These are phyloP conservation scores for Glyphotaelius pellucidus DNA, from an alignment of 2,888 invertebrate species.

Conservation along the genomic window DNA sequence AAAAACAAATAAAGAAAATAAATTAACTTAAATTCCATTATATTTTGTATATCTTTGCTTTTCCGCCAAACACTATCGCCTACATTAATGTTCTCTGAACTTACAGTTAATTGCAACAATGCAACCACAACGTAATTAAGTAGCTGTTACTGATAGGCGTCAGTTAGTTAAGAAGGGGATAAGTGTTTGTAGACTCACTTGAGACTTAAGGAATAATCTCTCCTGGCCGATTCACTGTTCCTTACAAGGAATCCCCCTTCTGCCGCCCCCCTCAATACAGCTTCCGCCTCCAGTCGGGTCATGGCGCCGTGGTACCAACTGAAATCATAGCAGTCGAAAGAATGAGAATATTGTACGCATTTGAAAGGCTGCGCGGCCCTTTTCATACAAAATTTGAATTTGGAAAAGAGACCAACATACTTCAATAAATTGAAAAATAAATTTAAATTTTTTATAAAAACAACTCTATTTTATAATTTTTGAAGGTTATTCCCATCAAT, in stretches of 20 bases:
- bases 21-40: too few relatives aligned
- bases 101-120: neutral
- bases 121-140: neutral
- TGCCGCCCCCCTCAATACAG: conserved; percentile 86
- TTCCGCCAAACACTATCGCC: too few relatives aligned
- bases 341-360: neutral
- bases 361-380: too few relatives aligned
- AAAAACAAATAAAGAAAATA: too few relatives aligned
- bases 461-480: too few relatives aligned
- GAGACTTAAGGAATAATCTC: conserved; percentile 95
- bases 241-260: conserved; percentile 97
- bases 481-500: too few relatives aligned
- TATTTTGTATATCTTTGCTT: neutral
- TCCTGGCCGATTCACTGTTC: conserved; percentile 94
- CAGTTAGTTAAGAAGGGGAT: neutral
- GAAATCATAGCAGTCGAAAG: conserved; percentile 62
- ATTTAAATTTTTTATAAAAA: too few relatives aligned
- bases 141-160: neutral
- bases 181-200: conserved; percentile 83
- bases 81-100: neutral
- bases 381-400: too few relatives aligned
- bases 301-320: conserved; percentile 98
- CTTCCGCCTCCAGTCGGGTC: conserved; percentile 93
- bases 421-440: too few relatives aligned
- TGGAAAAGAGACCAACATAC: too few relatives aligned